phyloP scores from a whole-genome alignment of 1,140 invertebrate genomes.

The Ylistrum balloti region DNA sequence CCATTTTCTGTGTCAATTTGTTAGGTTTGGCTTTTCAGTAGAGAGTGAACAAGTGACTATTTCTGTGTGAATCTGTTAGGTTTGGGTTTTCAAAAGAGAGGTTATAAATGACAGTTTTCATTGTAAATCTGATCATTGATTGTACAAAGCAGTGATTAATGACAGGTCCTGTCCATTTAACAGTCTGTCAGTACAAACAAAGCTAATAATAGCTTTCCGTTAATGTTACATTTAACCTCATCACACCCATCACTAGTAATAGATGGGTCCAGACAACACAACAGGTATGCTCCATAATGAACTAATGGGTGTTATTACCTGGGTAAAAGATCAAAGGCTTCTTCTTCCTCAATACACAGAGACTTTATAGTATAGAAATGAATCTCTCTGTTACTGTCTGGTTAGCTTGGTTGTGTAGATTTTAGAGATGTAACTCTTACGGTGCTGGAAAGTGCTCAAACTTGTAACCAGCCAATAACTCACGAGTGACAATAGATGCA shows the following conservation, averaged over 20 bases:
- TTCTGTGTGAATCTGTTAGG: too few relatives aligned
- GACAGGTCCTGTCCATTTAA: background rate
- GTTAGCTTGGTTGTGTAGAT: background rate
- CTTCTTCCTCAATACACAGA: constrained; percentile 1
- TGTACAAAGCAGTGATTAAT: constrained; percentile 20
- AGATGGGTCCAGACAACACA: background rate
- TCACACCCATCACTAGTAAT: background rate
- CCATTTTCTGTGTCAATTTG: too few relatives aligned
- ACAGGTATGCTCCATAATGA: background rate
- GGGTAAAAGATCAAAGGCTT: background rate
- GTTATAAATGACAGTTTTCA: too few relatives aligned
- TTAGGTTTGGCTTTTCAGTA: too few relatives aligned
- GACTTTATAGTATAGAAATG: constrained; percentile 1
- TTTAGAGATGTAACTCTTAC: background rate
- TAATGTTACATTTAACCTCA: constrained; percentile 31
- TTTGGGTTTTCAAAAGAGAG: too few relatives aligned
- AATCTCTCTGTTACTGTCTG: background rate
- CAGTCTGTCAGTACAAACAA: constrained; percentile 7
- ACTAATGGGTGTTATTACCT: background rate
- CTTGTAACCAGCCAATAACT: too few relatives aligned
- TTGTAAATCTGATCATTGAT: background rate
- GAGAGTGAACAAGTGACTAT: too few relatives aligned
- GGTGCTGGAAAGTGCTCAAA: too few relatives aligned
- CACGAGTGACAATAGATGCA: too few relatives aligned
- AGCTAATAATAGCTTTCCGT: constrained; percentile 1